Base-by-base conservation (phyloP, 1,140 invertebrate genomes). In the Bilobella aurantiaca region DNA sequence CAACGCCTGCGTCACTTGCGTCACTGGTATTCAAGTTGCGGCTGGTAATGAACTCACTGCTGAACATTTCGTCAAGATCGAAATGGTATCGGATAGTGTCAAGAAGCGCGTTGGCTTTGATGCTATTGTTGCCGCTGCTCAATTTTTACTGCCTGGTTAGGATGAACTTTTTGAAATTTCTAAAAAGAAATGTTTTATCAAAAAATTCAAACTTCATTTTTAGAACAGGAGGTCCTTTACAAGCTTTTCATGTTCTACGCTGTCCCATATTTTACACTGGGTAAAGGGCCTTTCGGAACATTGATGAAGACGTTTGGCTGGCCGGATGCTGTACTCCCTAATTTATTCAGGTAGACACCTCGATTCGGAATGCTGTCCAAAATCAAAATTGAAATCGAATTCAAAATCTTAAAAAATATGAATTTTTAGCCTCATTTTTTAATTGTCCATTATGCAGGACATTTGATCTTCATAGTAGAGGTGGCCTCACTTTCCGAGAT, bases 181-280 rank as follows among this genome's bases (percentile, higher is more conserved):
- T n/a, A n/a, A n/a, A n/a, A n/a, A n/a, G n/a, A n/a, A n/a, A n/a
- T n/a, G n/a, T n/a, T n/a, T n/a, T n/a, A n/a, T n/a, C n/a, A n/a
- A n/a, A n/a, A n/a, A n/a, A n/a, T n/a, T n/a, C n/a, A n/a, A n/a
- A n/a, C n/a, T n/a, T n/a, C n/a, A 62, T 3, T 16, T 31, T 29
- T 14, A 79, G 79, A 79, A 63, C 78, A 79, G 74, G 77, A 77
- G 58, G 49, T 76, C 53, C 58, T 79, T n/a, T 78, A 75, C 70
- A 58, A 70, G 60, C 78, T 79, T 65, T 79, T 76, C 67, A 73
- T 76, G 42, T 68, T 73, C 3, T 61, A 63, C 5, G 73, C 75
- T 34, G 64, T 74, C 21, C 78, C 79, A 1, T 77, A 73, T 62
- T 61, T 69, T n/a, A 68, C 72, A 8, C 76, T 80, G 76, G 79